Base-by-base conservation (phyloP, 2,888 invertebrate genomes). In the Drosophila greeni region DNA sequence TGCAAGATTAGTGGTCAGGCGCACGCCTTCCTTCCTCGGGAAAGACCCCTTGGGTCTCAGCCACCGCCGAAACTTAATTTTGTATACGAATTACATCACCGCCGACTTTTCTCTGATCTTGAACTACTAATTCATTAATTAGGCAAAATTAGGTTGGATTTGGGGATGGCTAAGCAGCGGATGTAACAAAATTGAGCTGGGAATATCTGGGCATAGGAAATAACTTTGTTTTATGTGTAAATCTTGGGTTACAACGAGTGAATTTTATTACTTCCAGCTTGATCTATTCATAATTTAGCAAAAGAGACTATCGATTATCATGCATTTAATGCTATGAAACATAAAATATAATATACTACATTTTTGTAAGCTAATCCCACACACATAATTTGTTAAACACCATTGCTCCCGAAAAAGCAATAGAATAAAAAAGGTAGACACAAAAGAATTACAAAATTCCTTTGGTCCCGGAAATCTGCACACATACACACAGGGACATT, bases 1-100 rank as follows among this genome's bases (percentile, higher is more conserved):
- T 62, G 74, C 73, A 75, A 76, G 85, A 86, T 86, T 85, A 84
- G 85, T 84, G 73, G 74, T 73, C 72, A 70, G 76, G 73, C 78
- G 79, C 82, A 80, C 82, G 83, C 79, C 83, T 65, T 59, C 58
- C 62, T 53, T 60, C 64, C 53, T 53, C 42, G 58, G 39, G 23
- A 66, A 43, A 45, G 43, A 60, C 5, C 18, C 11, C 37, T 26
- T 18, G 45, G 29, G 1, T 47, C 14, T 8, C 29, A 34, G 58
- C 42, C 43, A 53, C 49, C 23, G 45, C 9, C 40, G n/a, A 37
- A 51, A 60, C 20, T 26, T 43, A 7, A 42, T 60, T 57, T 62
- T 11, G 26, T 40, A 54, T 52, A 43, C 29, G 65, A 54, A 53
- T 70, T 73, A 74, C 65, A 66, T 68, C 60, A 71, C 33, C 40